phyloP scores from a whole-genome alignment of 2,888 invertebrate species.

The Rhamnusium bicolor region DNA sequence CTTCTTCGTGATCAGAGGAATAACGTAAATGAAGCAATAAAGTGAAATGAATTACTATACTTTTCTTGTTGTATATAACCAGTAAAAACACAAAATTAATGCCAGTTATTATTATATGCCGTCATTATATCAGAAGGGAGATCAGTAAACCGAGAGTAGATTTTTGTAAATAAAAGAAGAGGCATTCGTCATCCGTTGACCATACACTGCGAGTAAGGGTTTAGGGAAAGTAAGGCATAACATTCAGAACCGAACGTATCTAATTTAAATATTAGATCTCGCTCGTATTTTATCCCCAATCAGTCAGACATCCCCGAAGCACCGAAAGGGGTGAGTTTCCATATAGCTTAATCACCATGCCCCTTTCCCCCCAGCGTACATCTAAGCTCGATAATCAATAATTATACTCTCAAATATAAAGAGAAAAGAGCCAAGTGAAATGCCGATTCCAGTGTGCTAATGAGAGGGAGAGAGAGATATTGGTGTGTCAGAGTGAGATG shows the following conservation, averaged over 20 bases:
- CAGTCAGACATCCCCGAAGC: constrained; percentile 67
- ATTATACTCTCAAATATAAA: constrained; percentile 77
- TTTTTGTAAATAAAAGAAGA: constrained; percentile 41
- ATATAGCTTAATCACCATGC: constrained; percentile 75
- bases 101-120: no score
- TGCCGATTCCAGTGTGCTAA: constrained; percentile 65
- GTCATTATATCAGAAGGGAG: constrained; percentile 3
- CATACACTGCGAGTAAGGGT: constrained; percentile 43
- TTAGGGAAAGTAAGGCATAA: constrained; percentile 48
- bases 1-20: no score
- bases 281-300: constrained; percentile 70
- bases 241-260: constrained; percentile 58
- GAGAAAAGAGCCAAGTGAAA: constrained; percentile 70
- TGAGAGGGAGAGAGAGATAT: constrained; percentile 62
- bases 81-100: no score
- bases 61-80: no score
- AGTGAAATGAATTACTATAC: not conserved
- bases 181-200: constrained; percentile 48
- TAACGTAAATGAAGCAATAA: no score
- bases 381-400: constrained; percentile 76
- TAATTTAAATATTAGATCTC: constrained; percentile 72
- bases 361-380: constrained; percentile 68
- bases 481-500: constrained; percentile 59
- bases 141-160: constrained; percentile 3
- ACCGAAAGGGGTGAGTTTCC: constrained; percentile 73